Evolutionary conservation across 2,797 vertebrate species (phyloP), one percentile per base, ranked within the genome.

Genomic region (Coccyzus lansbergi): DNA sequence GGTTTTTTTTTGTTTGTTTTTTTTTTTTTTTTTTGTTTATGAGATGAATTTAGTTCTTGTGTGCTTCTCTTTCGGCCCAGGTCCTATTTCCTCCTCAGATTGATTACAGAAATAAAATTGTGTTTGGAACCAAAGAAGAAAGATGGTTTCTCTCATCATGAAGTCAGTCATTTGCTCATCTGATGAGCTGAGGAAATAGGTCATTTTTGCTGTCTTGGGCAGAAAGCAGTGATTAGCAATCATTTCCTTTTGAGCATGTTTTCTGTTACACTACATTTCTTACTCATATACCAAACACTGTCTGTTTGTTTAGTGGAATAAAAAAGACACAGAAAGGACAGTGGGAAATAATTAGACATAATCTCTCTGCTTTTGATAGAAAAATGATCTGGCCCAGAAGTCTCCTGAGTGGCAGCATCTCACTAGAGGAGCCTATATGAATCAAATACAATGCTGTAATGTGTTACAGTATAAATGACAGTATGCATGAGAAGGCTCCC

Each of bases 251-350:
- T 86, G 92, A 93, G 63, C 88, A 78, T 88, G 83, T 95, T 95
- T 96, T 96, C 82, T 96, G 88, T 95, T 95, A 90, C 67, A 40
- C 60, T 95, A 87, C 92, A 84, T 74, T 94, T 93, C 93, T 94
- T 95, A 95, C 81, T 96, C 90, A 94, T 93, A 77, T 86, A 83
- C 74, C 64, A 95, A 96, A 96, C 95, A 94, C 72, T 93, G 76
- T 90, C 90, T 96, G 92, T 91, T 91, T 91, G 71, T 95, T 93
- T 95, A 80, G 77, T 68, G 33, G 88, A 85, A 86, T 84, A 52
- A 82, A 84, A 88, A 88, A 85, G 77, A 53, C 74, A 77, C 44
- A 60, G 74, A 87, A 78, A 80, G 88, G 90, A 87, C 74, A 92
- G 64, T 63, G 80, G 83, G 88, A 96, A 92, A 84, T 90, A 93